Evolutionary conservation across 2,888 invertebrate genomes (phyloP), one percentile per base, ranked within the genome.

Genomic region (Idaea dimidiata): DNA sequence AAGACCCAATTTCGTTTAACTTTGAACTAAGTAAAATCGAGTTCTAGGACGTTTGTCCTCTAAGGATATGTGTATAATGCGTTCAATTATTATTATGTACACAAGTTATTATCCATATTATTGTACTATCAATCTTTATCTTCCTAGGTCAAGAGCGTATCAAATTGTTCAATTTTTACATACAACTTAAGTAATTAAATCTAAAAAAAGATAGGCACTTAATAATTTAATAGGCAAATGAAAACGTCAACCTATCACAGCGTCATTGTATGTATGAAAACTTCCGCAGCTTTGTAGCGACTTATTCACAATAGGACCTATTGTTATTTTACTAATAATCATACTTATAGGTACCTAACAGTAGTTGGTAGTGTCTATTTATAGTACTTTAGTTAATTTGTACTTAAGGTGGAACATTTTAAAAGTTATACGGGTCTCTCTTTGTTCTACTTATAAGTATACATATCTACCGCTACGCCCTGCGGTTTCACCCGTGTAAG

Each of bases 271-370:
- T 43, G 43, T 43, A 8, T 14, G 8, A 43, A 43, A 43, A 59
- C n/a, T 32, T 31, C 55, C 31, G 33, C 18, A 58, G 60, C 58
- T 17, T 61, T 62, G 58, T 55, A 60, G 54, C 18, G 43, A 33
- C 17, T 56, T 60, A 60, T 55, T 60, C 43, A 57, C 56, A 55
- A 43, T 43, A 8, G 43, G 10, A 43, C 8, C 43, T 43, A 43
- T 43, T 7, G 43, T 43, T 43, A 43, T 43, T 43, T 43, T 43
- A 43, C 8, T 43, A 8, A 43, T 43, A 43, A 43, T 43, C 43
- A 43, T 43, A 43, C 43, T 43, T 43, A 43, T 43, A 43, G 43
- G 43, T 24, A 5, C 24, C 24, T 24, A 24, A 6, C 43, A 24
- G 24, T 43, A 43, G 43, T 43, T 43, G 7, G 43, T 43, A 24